These are phyloP conservation scores for Epicampocera succincta DNA, from an alignment of 2,888 invertebrate species.

Conservation along the genomic window DNA sequence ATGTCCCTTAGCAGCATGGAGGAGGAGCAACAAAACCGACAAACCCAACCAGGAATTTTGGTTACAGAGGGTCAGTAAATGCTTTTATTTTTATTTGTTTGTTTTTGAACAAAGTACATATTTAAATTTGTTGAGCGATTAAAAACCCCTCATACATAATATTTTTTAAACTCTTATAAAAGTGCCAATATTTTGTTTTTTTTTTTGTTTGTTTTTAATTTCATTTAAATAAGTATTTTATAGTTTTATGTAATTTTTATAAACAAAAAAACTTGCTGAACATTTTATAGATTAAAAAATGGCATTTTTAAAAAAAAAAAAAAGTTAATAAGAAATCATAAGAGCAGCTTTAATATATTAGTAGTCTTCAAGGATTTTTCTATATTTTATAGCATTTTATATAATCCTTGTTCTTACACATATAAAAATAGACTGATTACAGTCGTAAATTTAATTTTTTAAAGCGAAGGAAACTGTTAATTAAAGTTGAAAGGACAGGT, in stretches of 20 bases:
- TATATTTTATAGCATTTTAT: not conserved
- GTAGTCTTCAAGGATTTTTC: constrained; percentile 33
- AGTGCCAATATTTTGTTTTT: constrained; percentile 58
- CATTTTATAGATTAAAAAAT: constrained; percentile 49
- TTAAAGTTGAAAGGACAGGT: too few species aligned
- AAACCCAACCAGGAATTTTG: constrained; percentile 52
- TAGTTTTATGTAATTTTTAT: constrained; percentile 30
- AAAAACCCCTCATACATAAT: constrained; percentile 17
- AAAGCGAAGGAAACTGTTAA: not conserved
- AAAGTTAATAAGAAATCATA: constrained; percentile 39
- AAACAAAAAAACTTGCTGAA: constrained; percentile 59
- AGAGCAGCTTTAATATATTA: constrained; percentile 67
- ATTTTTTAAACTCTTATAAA: constrained; percentile 37
- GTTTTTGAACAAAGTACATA: not conserved
- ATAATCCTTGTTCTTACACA: constrained; percentile 28
- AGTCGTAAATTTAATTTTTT: not conserved
- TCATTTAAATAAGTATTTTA: constrained; percentile 8
- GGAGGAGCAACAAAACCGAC: constrained; percentile 39
- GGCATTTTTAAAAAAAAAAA: constrained; percentile 29
- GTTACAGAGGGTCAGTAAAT: constrained; percentile 61
- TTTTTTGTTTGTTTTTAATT: constrained; percentile 27
- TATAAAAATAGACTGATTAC: constrained; percentile 16
- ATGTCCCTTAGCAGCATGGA: constrained; percentile 64
- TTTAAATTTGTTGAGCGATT: not conserved
- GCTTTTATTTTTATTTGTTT: not conserved